Conservation (phyloP, 2,113 vertebrate species). For the Siniperca chuatsi region DNA sequence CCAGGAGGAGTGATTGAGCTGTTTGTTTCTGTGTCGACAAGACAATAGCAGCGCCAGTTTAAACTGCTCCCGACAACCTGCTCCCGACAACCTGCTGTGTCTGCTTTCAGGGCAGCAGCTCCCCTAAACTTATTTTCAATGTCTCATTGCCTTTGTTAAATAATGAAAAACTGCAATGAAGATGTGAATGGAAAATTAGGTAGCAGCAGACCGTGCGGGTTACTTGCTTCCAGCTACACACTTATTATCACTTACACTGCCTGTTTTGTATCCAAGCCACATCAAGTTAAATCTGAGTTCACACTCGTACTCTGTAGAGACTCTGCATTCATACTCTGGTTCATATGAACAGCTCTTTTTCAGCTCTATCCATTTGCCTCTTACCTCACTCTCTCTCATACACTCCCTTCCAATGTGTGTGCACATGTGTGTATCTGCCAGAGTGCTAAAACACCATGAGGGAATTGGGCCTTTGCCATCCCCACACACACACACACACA, state of each 20-base stretch:
- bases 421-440: slow-evolving; percentile 55
- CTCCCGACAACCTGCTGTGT: slow-evolving; percentile 66
- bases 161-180: slow-evolving; percentile 57
- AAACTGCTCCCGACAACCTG: slow-evolving; percentile 61
- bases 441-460: slow-evolving; percentile 74
- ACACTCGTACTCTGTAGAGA: background rate
- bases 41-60: slow-evolving; percentile 63
- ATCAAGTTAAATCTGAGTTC: slow-evolving; percentile 66
- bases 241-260: slow-evolving; percentile 51
- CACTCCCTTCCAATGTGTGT: slow-evolving; percentile 33
- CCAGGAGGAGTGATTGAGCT: slow-evolving; percentile 76
- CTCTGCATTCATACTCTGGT: slow-evolving; percentile 26
- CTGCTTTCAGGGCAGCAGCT: slow-evolving; percentile 30
- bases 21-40: slow-evolving; percentile 73
- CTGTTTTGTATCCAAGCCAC: slow-evolving; percentile 55
- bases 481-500: slow-evolving; percentile 26
- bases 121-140: slow-evolving; percentile 57
- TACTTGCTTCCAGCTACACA: slow-evolving; percentile 45
- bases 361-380: background rate
- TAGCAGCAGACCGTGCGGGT: slow-evolving; percentile 32
- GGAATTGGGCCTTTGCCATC: slow-evolving; percentile 72
- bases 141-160: slow-evolving; percentile 62
- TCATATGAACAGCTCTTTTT: slow-evolving; percentile 25
- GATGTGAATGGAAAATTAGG: slow-evolving; percentile 70
- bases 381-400: slow-evolving; percentile 25